These are phyloP conservation scores for Malthinus seriepunctatus DNA, from an alignment of 2,888 invertebrate species.

Conservation along the genomic window DNA sequence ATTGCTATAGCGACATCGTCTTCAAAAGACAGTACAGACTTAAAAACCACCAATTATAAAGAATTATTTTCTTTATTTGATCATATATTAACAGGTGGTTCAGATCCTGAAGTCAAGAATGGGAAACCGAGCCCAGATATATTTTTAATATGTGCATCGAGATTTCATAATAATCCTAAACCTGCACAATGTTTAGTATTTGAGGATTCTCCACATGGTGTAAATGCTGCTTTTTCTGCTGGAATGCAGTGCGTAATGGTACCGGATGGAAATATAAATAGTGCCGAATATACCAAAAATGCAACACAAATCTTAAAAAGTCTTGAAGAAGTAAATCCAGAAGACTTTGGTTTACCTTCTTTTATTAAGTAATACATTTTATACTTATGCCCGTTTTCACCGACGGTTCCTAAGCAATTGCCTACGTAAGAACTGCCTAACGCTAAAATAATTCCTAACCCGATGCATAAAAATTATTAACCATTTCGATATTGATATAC, in stretches of 20 bases:
- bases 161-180: constrained; percentile 71
- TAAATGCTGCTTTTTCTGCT: constrained; percentile 74
- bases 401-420: no score
- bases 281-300: constrained; percentile 54
- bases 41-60: constrained; percentile 68
- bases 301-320: constrained; percentile 75
- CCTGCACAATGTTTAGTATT: constrained; percentile 77
- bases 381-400: no score
- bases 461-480: no score
- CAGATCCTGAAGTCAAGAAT: constrained; percentile 80
- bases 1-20: constrained; percentile 90
- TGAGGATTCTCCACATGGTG: constrained; percentile 92
- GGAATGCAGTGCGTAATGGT: constrained; percentile 89
- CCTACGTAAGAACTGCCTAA: no score
- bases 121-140: constrained; percentile 92
- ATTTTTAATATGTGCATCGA: constrained; percentile 73
- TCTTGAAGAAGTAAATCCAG: constrained; percentile 78
- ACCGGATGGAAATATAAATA: constrained; percentile 64
- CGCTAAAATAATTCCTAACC: no score
- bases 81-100: constrained; percentile 80
- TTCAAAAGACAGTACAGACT: constrained; percentile 68
- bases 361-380: no score
- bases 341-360: constrained; percentile 78
- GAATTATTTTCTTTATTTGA: constrained; percentile 71
- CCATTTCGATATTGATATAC: no score